A percentile compares a stretch with the other conserved stretches of the same genome.
phyloP scores from a whole-genome alignment of 2,113 vertebrate genomes.

The Chaetodon auriga region DNA sequence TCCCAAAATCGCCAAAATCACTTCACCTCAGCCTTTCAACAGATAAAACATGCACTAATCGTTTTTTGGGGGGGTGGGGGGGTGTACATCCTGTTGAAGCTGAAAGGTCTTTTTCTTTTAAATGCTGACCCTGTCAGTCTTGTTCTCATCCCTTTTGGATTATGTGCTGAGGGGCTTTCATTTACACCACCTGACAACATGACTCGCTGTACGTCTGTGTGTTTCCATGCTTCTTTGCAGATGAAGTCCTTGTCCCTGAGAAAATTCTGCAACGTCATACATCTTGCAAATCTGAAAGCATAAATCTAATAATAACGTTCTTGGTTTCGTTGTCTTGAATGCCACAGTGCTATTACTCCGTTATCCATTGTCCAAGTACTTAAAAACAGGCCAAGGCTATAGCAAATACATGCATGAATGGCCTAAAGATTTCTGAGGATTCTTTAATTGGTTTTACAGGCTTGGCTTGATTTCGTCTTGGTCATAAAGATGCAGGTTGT shows the following conservation, averaged over 20 bases:
- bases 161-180: neutral
- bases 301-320: neutral
- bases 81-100: neutral
- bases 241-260: constrained; percentile 31
- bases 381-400: constrained; percentile 35
- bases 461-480: neutral
- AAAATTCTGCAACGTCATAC: constrained; percentile 17
- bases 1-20: constrained; percentile 21
- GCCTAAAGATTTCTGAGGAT: constrained; percentile 26
- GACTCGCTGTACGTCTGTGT: neutral
- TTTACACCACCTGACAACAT: constrained; percentile 4
- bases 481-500: neutral
- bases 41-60: neutral
- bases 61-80: too few relatives aligned
- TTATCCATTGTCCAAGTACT: constrained; percentile 20
- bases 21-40: constrained; percentile 28
- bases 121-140: constrained; percentile 8
- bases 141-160: neutral
- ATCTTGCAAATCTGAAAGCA: neutral
- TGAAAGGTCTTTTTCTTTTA: constrained; percentile 20
- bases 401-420: constrained; percentile 24
- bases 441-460: constrained; percentile 16
- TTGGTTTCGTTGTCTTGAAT: constrained; percentile 18
- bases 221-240: neutral
- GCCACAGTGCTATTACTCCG: neutral